Evolutionary conservation across 2,888 invertebrate genomes (phyloP).

Genomic region (Apodemia hepburni): DNA sequence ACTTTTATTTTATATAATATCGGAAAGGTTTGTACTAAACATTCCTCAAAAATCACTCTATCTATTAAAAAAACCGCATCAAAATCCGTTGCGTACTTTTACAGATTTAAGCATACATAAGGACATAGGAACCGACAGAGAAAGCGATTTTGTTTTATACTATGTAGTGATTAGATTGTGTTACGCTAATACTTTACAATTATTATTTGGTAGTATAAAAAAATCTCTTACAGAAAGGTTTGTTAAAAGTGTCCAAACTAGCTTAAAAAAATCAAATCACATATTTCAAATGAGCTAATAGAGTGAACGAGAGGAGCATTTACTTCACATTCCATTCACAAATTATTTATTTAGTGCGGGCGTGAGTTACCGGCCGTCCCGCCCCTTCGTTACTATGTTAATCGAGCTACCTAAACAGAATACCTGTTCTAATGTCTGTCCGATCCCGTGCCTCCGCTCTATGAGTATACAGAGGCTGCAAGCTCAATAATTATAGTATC

Average conservation of each 20-base stretch:
- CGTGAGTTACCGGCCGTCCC: constrained; percentile 68
- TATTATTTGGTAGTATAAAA: too few species aligned
- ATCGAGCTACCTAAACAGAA: constrained; percentile 53
- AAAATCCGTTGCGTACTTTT: too few species aligned
- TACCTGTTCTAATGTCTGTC: constrained; percentile 38
- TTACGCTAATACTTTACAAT: too few species aligned
- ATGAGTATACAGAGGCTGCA: constrained; percentile 21
- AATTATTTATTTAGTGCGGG: constrained; percentile 74
- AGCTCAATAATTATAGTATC: constrained; percentile 5
- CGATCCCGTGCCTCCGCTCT: constrained; percentile 11
- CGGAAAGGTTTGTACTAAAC: too few species aligned
- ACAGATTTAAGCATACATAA: too few species aligned
- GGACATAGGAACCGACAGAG: too few species aligned
- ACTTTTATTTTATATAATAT: too few species aligned
- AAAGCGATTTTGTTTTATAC: too few species aligned
- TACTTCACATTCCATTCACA: constrained; percentile 51
- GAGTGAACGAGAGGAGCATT: constrained; percentile 43
- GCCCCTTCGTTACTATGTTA: constrained; percentile 78
- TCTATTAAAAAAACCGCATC: too few species aligned
- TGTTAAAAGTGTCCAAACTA: background rate
- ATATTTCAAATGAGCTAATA: background rate
- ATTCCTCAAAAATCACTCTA: too few species aligned
- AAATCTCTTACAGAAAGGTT: too few species aligned
- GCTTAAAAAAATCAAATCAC: background rate
- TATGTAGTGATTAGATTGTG: too few species aligned